A percentile compares a stretch with the other conserved stretches of the same genome.
phyloP scores from a whole-genome alignment of 2,797 vertebrate genomes.

The Sebastes baramenuke region DNA sequence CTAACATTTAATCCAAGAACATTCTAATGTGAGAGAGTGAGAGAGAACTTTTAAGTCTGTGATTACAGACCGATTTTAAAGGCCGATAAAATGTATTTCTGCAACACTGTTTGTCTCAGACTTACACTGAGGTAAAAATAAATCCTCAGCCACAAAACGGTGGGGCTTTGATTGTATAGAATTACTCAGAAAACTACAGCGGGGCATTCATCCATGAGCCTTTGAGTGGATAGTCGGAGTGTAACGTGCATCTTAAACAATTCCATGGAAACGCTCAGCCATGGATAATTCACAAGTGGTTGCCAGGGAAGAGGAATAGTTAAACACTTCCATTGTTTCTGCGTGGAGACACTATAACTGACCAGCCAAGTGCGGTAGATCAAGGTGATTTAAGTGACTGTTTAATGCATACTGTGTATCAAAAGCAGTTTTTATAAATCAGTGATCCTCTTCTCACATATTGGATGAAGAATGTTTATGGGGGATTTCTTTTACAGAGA shows the following conservation, averaged over 20 bases:
- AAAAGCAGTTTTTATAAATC: background rate
- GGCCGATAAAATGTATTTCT: slow-evolving; percentile 14
- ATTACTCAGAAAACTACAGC: slow-evolving; percentile 38
- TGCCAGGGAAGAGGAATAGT: background rate
- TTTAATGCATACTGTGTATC: background rate
- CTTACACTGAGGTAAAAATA: background rate
- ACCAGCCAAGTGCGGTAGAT: background rate
- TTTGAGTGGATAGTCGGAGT: slow-evolving; percentile 2
- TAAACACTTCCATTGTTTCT: slow-evolving; percentile 11
- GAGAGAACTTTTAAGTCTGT: background rate
- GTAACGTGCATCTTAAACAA: slow-evolving; percentile 24
- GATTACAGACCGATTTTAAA: background rate
- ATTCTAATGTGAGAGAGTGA: background rate
- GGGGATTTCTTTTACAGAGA: background rate
- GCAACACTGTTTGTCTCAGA: background rate
- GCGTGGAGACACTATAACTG: background rate
- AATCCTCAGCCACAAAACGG: slow-evolving; percentile 2
- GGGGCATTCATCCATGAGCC: background rate
- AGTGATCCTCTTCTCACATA: background rate
- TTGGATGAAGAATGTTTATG: background rate
- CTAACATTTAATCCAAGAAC: background rate
- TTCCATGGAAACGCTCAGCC: slow-evolving; percentile 31
- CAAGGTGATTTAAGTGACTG: background rate
- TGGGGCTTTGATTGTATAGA: slow-evolving; percentile 27
- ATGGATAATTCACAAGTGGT: background rate